These are phyloP conservation scores for Manacus vitellinus DNA, from an alignment of 2,113 vertebrate genomes.

Conservation along the genomic window DNA sequence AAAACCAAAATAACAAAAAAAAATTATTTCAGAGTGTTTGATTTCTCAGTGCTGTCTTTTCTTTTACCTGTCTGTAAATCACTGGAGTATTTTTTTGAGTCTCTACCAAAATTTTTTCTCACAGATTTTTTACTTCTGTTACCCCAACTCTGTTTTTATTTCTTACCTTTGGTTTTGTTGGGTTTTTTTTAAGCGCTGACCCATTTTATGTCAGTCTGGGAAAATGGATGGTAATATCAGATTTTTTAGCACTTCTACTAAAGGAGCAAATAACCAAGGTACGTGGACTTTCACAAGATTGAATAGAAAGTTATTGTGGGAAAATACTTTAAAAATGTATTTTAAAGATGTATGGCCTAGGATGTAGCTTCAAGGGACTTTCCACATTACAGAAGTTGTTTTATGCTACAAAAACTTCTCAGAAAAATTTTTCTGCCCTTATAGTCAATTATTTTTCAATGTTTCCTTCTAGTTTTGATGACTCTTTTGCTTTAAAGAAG, in stretches of 20 bases:
- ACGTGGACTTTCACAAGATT: neutral
- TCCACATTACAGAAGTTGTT: neutral
- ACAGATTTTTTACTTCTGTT: neutral
- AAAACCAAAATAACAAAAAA: neutral
- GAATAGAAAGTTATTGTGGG: neutral
- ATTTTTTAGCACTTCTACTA: neutral
- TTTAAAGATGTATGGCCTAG: neutral
- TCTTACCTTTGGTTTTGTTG: neutral
- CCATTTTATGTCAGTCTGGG: neutral
- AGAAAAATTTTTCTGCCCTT: neutral
- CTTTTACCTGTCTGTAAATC: neutral
- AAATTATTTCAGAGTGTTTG: constrained; percentile 8
- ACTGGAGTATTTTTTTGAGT: neutral
- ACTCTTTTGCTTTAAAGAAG: neutral
- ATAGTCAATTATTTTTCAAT: neutral
- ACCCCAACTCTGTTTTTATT: neutral
- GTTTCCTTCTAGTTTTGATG: neutral
- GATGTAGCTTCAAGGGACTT: neutral
- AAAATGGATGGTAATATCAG: neutral
- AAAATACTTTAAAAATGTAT: neutral
- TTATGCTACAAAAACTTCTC: neutral
- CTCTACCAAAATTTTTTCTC: neutral
- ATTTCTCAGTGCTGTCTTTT: constrained; percentile 20
- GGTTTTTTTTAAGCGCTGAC: neutral
- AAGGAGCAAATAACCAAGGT: neutral